Evolutionary conservation across 2,888 invertebrate genomes (phyloP), one percentile per base, ranked within the genome.

Genomic region (Tyria jacobaeae): DNA sequence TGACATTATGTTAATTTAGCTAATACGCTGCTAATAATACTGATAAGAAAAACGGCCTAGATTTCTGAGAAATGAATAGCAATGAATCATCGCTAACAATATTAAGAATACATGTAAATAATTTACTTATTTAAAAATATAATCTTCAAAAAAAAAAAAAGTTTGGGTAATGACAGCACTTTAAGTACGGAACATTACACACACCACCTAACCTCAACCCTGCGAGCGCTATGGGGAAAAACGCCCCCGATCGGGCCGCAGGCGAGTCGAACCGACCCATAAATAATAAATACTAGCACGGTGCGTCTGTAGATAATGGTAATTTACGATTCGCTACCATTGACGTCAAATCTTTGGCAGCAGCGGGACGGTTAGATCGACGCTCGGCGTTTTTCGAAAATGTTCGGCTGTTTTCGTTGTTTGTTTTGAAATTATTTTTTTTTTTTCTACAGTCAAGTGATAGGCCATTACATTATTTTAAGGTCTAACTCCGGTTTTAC

Each of bases 271-370:
- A 90, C 88, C 90, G 88, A 77, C 89, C 90, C 93, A 94, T 94
- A 94, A 94, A 94, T 94, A 94, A 94, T 94, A 94, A 94, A 93
- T 89, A 91, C 88, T 89, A 92, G 89, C 89, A 85, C 89, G 83
- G 90, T 87, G 86, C 89, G 92, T 92, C 93, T 92, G 90, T 86
- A 92, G 94, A 94, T 94, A 94, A 93, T 94, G 90, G 93, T 94
- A 92, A 94, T 93, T 92, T 94, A 94, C 91, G 90, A 86, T 83
- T 85, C 83, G 83, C 86, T 84, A 89, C 89, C 87, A 87, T 83
- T 85, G 87, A 81, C 89, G 90, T 92, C 92, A 92, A 88, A 89
- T 88, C 90, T 89, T 89, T 91, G 90, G 89, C 89, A 90, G 76
- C 78, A 72, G 84, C 78, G 81, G 77, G 78, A 81, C 78, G 84